Conservation (phyloP, 2,113 vertebrate species). For the Macroglossus sobrinus region DNA sequence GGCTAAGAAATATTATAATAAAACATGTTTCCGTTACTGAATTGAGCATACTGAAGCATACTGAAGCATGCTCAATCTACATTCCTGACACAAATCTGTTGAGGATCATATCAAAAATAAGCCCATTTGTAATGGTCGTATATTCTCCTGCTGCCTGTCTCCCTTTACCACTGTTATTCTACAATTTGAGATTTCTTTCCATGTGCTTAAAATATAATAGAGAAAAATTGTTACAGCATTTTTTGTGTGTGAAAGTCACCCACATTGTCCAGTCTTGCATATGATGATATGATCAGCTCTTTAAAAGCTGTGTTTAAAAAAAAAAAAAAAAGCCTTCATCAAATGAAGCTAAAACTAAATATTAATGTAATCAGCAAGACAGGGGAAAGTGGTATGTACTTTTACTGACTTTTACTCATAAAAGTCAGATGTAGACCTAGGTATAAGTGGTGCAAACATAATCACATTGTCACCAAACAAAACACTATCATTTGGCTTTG, state of each 20-base stretch:
- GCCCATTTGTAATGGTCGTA: not conserved
- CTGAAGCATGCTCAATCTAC: not conserved
- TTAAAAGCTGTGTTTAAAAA: not conserved
- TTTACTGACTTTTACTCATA: not conserved
- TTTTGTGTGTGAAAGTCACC: not conserved
- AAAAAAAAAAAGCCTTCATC: not conserved
- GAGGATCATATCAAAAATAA: not conserved
- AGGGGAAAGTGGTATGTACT: not conserved
- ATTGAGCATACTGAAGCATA: too few relatives aligned
- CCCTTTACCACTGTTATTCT: not conserved
- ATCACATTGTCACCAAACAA: not conserved
- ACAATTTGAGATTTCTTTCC: not conserved
- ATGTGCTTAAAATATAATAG: not conserved
- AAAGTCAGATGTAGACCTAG: not conserved
- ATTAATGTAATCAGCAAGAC: not conserved
- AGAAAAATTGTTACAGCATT: not conserved
- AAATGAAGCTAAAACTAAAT: not conserved
- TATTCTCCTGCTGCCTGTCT: not conserved
- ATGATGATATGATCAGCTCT: not conserved
- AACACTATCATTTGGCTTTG: not conserved
- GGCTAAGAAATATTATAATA: not conserved
- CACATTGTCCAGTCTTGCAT: not conserved
- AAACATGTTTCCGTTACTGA: not conserved
- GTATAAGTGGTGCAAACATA: not conserved
- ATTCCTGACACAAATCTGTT: not conserved